Conservation (phyloP, 2,797 vertebrate species). For the Channa striata region DNA sequence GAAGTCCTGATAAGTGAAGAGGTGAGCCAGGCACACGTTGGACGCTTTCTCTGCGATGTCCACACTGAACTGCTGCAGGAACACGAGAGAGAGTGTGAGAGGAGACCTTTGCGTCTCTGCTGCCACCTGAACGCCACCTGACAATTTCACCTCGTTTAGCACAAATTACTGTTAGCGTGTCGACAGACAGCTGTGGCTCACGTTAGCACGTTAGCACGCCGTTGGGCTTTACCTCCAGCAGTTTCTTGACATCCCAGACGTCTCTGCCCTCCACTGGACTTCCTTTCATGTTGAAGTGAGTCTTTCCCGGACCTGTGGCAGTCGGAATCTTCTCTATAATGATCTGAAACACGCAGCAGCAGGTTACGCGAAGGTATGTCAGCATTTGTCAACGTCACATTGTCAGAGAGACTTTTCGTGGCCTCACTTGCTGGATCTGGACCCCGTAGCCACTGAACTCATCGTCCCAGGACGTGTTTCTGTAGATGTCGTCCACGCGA, state of each 20-base stretch:
- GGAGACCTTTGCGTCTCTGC: too few relatives aligned
- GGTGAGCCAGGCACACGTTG: constrained; percentile 94
- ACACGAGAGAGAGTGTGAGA: constrained; percentile 5
- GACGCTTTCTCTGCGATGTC: constrained; percentile 95
- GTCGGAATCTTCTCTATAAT: constrained; percentile 91
- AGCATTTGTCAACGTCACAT: too few relatives aligned
- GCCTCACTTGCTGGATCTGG: constrained; percentile 96
- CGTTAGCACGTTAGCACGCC: neutral
- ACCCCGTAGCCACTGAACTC: constrained; percentile 90
- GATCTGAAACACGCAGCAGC: constrained; percentile 82
- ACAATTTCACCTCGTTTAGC: too few relatives aligned
- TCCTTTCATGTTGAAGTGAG: constrained; percentile 94
- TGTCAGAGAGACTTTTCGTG: neutral
- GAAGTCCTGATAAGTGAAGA: constrained; percentile 99
- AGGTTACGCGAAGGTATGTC: neutral
- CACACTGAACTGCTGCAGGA: constrained; percentile 92
- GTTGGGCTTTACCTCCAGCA: constrained; percentile 88
- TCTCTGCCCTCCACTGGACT: constrained; percentile 86
- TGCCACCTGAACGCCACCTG: too few relatives aligned
- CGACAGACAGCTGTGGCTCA: neutral
- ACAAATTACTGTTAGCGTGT: neutral
- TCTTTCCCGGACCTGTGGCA: constrained; percentile 65
- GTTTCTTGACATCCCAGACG: constrained; percentile 95
- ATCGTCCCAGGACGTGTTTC: constrained; percentile 95
- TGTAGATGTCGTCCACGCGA: constrained; percentile 97